Percentiles rank a stretch among this genome's conserved stretches.
phyloP scores from a whole-genome alignment of 1,140 invertebrate genomes.

The Trachymyrmex septentrionalis region DNA sequence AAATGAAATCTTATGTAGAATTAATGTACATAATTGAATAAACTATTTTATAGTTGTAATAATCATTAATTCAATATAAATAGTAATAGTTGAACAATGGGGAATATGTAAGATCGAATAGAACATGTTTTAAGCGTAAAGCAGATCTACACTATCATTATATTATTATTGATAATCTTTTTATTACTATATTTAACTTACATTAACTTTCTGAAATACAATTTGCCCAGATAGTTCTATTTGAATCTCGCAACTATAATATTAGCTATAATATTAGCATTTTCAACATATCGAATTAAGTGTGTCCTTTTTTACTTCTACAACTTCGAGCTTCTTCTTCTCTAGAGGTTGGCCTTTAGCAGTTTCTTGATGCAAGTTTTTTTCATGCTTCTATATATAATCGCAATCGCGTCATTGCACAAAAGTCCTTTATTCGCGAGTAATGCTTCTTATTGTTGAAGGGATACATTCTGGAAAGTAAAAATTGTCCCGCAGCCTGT shows the following conservation, averaged over 20 bases:
- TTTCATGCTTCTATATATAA: conserved; percentile 19
- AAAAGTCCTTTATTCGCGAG: conserved; percentile 34
- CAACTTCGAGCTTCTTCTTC: conserved; percentile 11
- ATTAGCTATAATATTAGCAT: too few relatives aligned
- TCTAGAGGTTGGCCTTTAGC: conserved; percentile 10
- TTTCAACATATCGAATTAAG: background rate
- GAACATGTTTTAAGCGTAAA: background rate
- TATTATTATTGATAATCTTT: background rate
- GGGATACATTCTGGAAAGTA: background rate
- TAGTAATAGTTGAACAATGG: background rate
- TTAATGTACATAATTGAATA: too few relatives aligned
- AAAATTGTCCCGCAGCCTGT: background rate
- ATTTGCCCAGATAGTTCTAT: background rate
- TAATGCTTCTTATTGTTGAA: background rate
- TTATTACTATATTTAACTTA: background rate
- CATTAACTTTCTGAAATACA: background rate
- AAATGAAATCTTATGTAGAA: too few relatives aligned
- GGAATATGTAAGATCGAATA: background rate
- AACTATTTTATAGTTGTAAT: too few relatives aligned
- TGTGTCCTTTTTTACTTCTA: background rate
- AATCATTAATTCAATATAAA: background rate
- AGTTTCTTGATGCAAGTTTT: conserved; percentile 38
- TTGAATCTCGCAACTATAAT: background rate
- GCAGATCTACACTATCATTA: background rate
- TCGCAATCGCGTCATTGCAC: conserved; percentile 59